Base-by-base conservation (phyloP, 2,113 vertebrate genomes). In the Oreochromis tanganicae region DNA sequence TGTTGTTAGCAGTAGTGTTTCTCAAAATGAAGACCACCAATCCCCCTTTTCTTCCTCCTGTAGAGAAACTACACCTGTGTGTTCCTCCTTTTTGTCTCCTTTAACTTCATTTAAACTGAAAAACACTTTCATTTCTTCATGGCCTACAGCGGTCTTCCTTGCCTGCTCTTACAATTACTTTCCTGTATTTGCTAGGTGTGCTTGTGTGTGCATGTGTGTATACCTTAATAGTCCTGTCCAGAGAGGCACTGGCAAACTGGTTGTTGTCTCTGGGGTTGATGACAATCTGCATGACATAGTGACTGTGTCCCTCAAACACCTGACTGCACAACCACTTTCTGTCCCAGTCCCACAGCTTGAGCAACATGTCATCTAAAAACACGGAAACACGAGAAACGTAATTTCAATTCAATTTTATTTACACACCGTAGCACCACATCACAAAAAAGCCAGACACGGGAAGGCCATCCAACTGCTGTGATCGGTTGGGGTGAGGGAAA, bases 311-410 rank as follows among this genome's bases (percentile, higher is more conserved):
- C 95, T 99, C 99, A 96, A 99, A 99, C 87, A 99, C 98, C 91
- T 99, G 99, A 89, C 98, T 99, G 94, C 98, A 99, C 4, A 97
- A 97, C 99, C 99, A 99, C 84, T 99, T 99, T 95, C 99, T 99
- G 91, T 99, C 99, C 98, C 99, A 99, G 95, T 99, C 99, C 99
- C 99, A 99, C 4, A 99, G 97, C 87, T 99, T 99, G 95, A 99
- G 99, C 87, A 99, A 96, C 99, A 99, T 99, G 95, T 99, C 99
- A 96, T 99, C 99, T 99, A 92, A 32, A 82, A 71, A 68, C 16
- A 63, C 6, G 63, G 16, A 78, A 52, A 52, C 43, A 78, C 2
- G 2, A 78, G 24, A 50, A 78, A 50, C 1, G 3, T 78, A 48
- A 29, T 78, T 75, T 75, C 43, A 48, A 29, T 75, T 50, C 46